phyloP scores from a whole-genome alignment of 1,140 invertebrate species.

The Tetramorium simillimum region DNA sequence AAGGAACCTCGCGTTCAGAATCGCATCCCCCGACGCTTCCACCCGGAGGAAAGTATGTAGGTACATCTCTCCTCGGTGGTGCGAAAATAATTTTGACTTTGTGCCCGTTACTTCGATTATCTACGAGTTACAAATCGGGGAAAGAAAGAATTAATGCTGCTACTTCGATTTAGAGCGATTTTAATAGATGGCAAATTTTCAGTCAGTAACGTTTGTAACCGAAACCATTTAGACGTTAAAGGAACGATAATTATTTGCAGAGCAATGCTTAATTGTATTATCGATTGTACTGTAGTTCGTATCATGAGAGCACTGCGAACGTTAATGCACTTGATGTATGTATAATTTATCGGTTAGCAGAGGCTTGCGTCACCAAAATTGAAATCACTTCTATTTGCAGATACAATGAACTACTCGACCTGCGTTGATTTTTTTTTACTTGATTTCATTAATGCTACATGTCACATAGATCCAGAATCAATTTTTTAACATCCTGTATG shows the following conservation, averaged over 20 bases:
- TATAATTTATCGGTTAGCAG: background rate
- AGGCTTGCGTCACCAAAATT: background rate
- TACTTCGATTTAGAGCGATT: background rate
- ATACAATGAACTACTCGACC: background rate
- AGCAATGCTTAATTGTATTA: background rate
- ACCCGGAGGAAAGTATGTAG: no score
- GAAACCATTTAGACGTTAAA: background rate
- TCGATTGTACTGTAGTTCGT: background rate
- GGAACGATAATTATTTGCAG: constrained; percentile 4
- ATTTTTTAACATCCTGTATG: background rate
- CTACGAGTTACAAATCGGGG: background rate
- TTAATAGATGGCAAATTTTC: background rate
- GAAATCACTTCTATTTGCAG: background rate
- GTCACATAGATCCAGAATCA: background rate
- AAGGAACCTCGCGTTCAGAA: background rate
- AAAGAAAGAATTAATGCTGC: background rate
- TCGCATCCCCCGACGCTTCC: no score
- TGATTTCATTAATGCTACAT: background rate
- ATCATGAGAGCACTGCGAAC: background rate
- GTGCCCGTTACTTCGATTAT: background rate
- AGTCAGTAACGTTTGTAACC: background rate
- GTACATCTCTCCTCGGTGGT: background rate
- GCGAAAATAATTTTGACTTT: background rate
- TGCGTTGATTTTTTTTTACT: background rate
- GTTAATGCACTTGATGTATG: background rate